Evolutionary conservation across 2,888 invertebrate species (phyloP).

Genomic region (Boloria euphrosyne): DNA sequence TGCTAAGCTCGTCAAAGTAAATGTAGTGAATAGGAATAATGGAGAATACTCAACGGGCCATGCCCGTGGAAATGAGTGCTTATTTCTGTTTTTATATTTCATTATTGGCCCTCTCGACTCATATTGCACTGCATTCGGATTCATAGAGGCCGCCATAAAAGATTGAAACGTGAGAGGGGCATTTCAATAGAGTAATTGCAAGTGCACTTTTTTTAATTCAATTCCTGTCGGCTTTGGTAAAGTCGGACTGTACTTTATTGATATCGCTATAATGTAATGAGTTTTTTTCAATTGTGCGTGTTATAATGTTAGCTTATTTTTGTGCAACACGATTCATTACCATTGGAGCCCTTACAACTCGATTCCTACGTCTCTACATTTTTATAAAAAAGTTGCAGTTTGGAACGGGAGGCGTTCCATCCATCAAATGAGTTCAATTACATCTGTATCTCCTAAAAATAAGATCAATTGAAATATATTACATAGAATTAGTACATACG

Average conservation of each 20-base stretch:
- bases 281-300: slow-evolving; percentile 53
- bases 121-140: slow-evolving; percentile 75
- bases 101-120: slow-evolving; percentile 81
- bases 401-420: too few species aligned
- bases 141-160: slow-evolving; percentile 79
- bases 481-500: too few species aligned
- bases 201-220: slow-evolving; percentile 78
- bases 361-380: slow-evolving; percentile 2
- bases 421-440: too few species aligned
- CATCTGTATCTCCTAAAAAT: too few species aligned
- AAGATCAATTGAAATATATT: too few species aligned
- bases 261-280: slow-evolving; percentile 74
- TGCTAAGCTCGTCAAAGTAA: slow-evolving; percentile 71
- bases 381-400: background rate
- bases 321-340: slow-evolving; percentile 18
- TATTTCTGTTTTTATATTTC: slow-evolving; percentile 80
- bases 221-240: slow-evolving; percentile 76
- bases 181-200: slow-evolving; percentile 81
- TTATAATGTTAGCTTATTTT: slow-evolving; percentile 36
- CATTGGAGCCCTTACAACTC: slow-evolving; percentile 9
- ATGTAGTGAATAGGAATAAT: slow-evolving; percentile 75
- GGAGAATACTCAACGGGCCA: slow-evolving; percentile 69
- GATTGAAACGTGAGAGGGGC: slow-evolving; percentile 80
- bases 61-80: slow-evolving; percentile 70
- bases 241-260: slow-evolving; percentile 78